Evolutionary conservation across 2,113 vertebrate genomes (phyloP).

Genomic region (Colaptes auratus): DNA sequence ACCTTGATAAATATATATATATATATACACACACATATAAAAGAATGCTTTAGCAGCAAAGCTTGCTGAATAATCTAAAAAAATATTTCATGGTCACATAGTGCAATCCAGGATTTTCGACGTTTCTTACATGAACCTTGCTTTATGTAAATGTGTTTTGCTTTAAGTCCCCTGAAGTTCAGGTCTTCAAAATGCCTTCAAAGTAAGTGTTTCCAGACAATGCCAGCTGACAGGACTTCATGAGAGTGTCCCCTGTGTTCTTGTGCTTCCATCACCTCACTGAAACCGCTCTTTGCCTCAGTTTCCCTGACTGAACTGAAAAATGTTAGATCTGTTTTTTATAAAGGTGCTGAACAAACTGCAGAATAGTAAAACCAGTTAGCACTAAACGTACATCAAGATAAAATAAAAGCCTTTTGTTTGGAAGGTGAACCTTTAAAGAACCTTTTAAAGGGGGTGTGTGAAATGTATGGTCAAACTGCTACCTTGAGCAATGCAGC

Average conservation of each 20-base stretch:
- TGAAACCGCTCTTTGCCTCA: background rate
- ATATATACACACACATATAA: background rate
- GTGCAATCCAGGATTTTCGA: background rate
- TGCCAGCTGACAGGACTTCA: fast-evolving
- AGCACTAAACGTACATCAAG: fast-evolving
- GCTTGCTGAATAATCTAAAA: background rate
- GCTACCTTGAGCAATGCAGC: background rate
- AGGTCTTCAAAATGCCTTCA: background rate
- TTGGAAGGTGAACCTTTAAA: background rate
- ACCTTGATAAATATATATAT: background rate
- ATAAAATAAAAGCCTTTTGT: background rate
- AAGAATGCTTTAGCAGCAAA: background rate
- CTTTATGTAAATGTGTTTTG: background rate
- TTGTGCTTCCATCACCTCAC: background rate
- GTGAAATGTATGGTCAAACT: background rate
- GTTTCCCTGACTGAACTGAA: background rate
- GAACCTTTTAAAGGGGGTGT: fast-evolving
- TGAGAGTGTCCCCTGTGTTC: fast-evolving
- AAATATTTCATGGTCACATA: background rate
- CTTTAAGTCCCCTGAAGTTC: background rate
- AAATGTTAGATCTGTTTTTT: fast-evolving
- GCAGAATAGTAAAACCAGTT: background rate
- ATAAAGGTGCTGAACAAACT: background rate
- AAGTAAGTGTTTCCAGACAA: background rate
- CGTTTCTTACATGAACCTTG: background rate